Percentiles rank a stretch among this genome's conserved stretches.
Evolutionary conservation across 1,140 invertebrate genomes (phyloP).

Genomic region (Watersipora subatra): DNA sequence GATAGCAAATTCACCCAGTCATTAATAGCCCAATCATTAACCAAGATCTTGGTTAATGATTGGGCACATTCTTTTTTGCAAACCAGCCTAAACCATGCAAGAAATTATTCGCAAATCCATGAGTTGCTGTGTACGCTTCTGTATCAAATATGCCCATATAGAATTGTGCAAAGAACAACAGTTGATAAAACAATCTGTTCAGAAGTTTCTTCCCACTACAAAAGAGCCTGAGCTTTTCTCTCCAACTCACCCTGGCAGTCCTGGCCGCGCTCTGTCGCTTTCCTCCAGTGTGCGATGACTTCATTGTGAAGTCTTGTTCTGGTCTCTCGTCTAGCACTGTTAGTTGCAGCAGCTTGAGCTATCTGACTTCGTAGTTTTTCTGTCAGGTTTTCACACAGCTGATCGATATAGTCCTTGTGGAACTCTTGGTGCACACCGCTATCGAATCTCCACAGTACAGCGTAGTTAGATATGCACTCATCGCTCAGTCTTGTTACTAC

Average conservation of each 20-base stretch:
- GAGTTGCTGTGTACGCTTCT: too few species aligned
- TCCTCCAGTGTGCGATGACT: constrained; percentile 18
- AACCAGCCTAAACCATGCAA: too few species aligned
- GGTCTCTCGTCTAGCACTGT: not conserved
- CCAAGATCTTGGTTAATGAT: too few species aligned
- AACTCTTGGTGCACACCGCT: constrained; percentile 27
- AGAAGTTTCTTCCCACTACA: too few species aligned
- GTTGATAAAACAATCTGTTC: too few species aligned
- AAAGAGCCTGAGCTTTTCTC: too few species aligned
- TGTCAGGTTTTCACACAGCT: constrained; percentile 12
- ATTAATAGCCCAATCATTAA: too few species aligned
- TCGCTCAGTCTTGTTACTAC: constrained; percentile 14
- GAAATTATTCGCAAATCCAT: too few species aligned
- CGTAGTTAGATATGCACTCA: constrained; percentile 18
- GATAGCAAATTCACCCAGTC: too few species aligned
- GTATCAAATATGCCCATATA: too few species aligned
- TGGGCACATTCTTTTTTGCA: too few species aligned
- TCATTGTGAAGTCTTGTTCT: constrained; percentile 16
- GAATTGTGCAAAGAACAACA: too few species aligned
- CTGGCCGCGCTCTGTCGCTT: constrained; percentile 14
- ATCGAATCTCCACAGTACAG: constrained; percentile 31
- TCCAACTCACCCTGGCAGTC: constrained; percentile 67
- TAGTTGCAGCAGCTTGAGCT: not conserved
- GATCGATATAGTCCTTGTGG: constrained; percentile 25
- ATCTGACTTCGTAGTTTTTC: constrained; percentile 16